A percentile compares a stretch with the other conserved stretches of the same genome.
These are phyloP conservation scores for Rhorus exstirpatorius DNA, from an alignment of 2,888 invertebrate species.

Conservation along the genomic window DNA sequence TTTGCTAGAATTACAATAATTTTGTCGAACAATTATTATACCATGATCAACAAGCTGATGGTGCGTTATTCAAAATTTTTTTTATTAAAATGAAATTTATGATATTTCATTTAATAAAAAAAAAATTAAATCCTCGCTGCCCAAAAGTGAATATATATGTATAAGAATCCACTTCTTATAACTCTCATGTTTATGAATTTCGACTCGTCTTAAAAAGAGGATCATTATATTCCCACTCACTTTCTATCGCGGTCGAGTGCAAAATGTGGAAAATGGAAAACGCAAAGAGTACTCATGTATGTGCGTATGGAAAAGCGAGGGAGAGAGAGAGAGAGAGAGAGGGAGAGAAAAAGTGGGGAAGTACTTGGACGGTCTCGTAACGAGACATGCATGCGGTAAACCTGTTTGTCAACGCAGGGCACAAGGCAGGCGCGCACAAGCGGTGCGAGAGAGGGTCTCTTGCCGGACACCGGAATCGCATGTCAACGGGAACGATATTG, in stretches of 20 bases:
- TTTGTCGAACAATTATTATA: too few species aligned
- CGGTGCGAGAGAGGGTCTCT: conserved; percentile 30
- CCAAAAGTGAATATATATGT: background rate
- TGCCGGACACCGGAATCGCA: conserved; percentile 76
- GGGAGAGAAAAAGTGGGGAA: conserved; percentile 7
- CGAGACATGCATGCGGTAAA: conserved; percentile 75
- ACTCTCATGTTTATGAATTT: conserved; percentile 45
- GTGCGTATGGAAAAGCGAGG: background rate
- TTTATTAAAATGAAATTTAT: too few species aligned
- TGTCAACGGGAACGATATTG: conserved; percentile 79
- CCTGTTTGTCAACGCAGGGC: conserved; percentile 77
- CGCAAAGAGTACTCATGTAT: background rate
- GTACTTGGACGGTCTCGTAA: conserved; percentile 50
- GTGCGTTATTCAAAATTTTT: too few species aligned
- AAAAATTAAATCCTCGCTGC: too few species aligned
- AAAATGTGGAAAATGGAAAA: conserved; percentile 53
- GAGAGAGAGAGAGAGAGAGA: background rate
- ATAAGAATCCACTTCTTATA: conserved; percentile 18
- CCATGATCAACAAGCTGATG: too few species aligned
- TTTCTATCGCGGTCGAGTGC: conserved; percentile 40
- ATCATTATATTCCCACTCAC: conserved; percentile 37
- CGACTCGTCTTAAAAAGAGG: conserved; percentile 13
- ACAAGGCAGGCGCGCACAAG: conserved; percentile 57
- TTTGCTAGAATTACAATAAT: too few species aligned
- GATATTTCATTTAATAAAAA: too few species aligned